Conservation (phyloP, 2,888 invertebrate species). For the Mesochorus sp. region DNA sequence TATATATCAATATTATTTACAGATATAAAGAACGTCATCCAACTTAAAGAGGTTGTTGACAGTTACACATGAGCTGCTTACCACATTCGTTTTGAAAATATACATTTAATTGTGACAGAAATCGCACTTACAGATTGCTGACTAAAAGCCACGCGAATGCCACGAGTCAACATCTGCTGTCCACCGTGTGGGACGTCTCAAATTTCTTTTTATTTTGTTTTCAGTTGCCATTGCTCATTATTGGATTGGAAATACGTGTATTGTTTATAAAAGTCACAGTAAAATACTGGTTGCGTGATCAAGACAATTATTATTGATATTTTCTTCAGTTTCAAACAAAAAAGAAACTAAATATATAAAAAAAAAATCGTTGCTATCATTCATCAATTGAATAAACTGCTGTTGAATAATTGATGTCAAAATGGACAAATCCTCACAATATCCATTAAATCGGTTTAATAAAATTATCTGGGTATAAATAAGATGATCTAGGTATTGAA, state of each 20-base stretch:
- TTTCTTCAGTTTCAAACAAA: no score
- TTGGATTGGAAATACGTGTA: not conserved
- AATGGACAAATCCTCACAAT: no score
- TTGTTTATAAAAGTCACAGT: not conserved
- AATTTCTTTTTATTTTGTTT: not conserved
- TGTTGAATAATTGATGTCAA: no score
- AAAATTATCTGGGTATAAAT: not conserved
- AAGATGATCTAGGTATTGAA: not conserved
- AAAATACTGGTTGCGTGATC: no score
- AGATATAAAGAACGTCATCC: slow-evolving; percentile 52
- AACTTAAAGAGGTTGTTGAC: slow-evolving; percentile 62
- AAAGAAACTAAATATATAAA: no score
- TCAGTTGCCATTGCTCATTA: not conserved
- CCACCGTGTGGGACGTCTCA: not conserved
- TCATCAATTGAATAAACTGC: no score
- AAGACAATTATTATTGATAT: not conserved
- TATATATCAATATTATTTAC: no score
- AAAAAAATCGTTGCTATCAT: no score
- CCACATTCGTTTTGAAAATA: slow-evolving; percentile 59
- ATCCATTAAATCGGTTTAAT: no score
- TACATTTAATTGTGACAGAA: slow-evolving; percentile 31
- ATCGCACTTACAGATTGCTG: slow-evolving; percentile 44
- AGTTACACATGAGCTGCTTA: slow-evolving; percentile 66
- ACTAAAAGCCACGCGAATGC: slow-evolving; percentile 30
- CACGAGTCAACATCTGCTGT: slow-evolving; percentile 41